Evolutionary conservation across 2,888 invertebrate species (phyloP).

Genomic region (Hypolimnas misippus): DNA sequence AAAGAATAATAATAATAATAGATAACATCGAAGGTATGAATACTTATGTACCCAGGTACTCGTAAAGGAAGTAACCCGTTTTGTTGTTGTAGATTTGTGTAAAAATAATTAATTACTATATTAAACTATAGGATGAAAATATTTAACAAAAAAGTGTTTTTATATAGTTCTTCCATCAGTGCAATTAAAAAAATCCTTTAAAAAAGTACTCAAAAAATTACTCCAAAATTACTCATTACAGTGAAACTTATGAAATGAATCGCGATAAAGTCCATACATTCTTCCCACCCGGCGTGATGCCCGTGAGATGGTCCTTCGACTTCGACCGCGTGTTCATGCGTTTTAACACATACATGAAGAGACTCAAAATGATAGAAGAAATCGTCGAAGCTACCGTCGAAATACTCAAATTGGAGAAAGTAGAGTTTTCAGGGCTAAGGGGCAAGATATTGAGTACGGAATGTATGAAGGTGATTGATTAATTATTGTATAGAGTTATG

Average conservation of each 20-base stretch:
- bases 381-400: slow-evolving; percentile 91
- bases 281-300: slow-evolving; percentile 81
- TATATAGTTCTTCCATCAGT: no score
- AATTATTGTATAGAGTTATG: not conserved
- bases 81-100: no score
- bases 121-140: no score
- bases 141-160: no score
- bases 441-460: slow-evolving; percentile 85
- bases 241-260: slow-evolving; percentile 81
- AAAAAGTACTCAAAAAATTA: not conserved
- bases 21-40: no score
- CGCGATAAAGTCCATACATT: slow-evolving; percentile 81
- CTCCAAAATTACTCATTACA: slow-evolving; percentile 45
- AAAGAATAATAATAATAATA: no score
- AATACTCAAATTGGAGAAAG: slow-evolving; percentile 93
- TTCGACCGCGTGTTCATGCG: slow-evolving; percentile 88
- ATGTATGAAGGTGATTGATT: slow-evolving; percentile 65
- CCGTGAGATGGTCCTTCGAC: slow-evolving; percentile 90
- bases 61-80: no score
- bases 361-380: slow-evolving; percentile 86
- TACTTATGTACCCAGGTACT: no score
- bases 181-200: not conserved
- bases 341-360: slow-evolving; percentile 85
- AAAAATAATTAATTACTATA: no score
- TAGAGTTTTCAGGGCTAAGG: slow-evolving; percentile 89